Conservation (phyloP, 2,888 invertebrate species). For the Isoperla grammatica region DNA sequence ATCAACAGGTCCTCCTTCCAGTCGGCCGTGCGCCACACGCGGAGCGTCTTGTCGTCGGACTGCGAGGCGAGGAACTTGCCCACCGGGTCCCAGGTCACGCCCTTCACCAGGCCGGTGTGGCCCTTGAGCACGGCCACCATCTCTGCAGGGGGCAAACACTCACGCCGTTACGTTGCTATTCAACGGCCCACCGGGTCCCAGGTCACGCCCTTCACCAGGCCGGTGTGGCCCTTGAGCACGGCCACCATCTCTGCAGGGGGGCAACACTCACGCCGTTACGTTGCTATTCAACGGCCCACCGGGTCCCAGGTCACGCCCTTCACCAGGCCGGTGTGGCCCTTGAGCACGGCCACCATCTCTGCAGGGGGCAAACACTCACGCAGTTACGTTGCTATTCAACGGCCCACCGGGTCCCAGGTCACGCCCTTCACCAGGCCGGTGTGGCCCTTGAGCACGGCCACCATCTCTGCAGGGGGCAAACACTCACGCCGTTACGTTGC, state of each 20-base stretch:
- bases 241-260: conserved; percentile 60
- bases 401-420: conserved; percentile 96
- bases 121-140: conserved; percentile 80
- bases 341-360: conserved; percentile 73
- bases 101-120: conserved; percentile 92
- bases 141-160: conserved; percentile 43
- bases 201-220: conserved; percentile 93
- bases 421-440: conserved; percentile 94
- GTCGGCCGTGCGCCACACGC: conserved; percentile 93
- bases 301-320: conserved; percentile 99
- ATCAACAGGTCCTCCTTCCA: conserved; percentile 56
- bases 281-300: conserved; percentile 56
- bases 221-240: conserved; percentile 83
- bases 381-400: background rate
- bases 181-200: conserved; percentile 91
- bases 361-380: conserved; percentile 36
- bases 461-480: conserved; percentile 51
- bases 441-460: conserved; percentile 83
- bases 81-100: conserved; percentile 97
- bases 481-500: background rate
- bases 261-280: background rate
- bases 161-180: background rate
- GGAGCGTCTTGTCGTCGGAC: conserved; percentile 89
- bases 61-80: conserved; percentile 96
- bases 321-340: conserved; percentile 88